Percentiles rank a stretch among this genome's conserved stretches.
These are phyloP conservation scores for Cataglyphis livida DNA, from an alignment of 2,888 invertebrate genomes.

Conservation along the genomic window DNA sequence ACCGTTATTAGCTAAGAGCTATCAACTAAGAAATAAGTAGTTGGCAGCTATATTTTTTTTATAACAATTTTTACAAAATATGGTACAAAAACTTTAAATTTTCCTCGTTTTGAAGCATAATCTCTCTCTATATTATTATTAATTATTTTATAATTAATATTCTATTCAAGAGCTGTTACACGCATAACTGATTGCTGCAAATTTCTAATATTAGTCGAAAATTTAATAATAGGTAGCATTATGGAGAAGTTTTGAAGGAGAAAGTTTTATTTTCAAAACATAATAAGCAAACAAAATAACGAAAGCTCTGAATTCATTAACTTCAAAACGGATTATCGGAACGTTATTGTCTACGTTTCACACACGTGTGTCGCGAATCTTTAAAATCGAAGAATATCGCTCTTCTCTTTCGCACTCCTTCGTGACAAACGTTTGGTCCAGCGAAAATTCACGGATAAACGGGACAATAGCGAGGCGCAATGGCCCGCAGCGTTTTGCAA, in stretches of 20 bases:
- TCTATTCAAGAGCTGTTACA: not conserved
- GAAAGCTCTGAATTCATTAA: not conserved
- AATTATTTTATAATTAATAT: conserved; percentile 11
- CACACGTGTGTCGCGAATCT: not conserved
- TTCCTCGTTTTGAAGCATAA: not conserved
- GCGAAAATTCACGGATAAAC: conserved; percentile 27
- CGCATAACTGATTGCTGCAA: not conserved
- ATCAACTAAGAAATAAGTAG: not conserved
- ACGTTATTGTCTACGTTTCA: not conserved
- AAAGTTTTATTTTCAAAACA: not conserved
- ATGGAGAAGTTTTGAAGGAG: not conserved
- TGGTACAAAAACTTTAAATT: not conserved
- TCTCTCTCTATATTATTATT: not conserved
- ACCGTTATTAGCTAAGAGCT: not conserved
- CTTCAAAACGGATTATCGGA: not conserved
- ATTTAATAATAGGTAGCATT: not conserved
- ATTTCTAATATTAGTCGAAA: not conserved
- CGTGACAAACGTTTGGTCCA: not conserved
- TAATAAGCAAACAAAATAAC: not conserved
- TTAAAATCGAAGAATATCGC: not conserved
- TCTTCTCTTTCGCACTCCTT: not conserved
- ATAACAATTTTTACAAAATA: not conserved
- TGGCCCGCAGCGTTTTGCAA: conserved; percentile 25
- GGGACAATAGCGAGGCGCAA: conserved; percentile 22
- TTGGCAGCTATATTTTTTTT: not conserved